Base-by-base conservation (phyloP, 1,140 invertebrate species). In the Drosophila navojoa region DNA sequence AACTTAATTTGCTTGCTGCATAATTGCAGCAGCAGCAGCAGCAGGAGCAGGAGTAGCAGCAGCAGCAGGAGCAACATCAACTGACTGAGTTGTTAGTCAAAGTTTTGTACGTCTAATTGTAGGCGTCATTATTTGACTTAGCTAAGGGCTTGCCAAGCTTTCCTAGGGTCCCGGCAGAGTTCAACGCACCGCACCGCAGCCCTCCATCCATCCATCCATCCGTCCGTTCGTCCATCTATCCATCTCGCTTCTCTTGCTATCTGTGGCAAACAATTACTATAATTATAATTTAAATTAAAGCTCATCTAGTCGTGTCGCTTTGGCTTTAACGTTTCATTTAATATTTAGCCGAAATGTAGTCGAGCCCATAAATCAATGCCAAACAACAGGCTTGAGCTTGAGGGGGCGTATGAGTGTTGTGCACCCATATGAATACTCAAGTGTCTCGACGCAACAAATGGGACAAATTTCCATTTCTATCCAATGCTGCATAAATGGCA, bases 391-490 rank as follows among this genome's bases (percentile, higher is more conserved):
- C 76, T 71, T 42, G 55, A 62, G 25, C 13, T 29, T 9, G 9
- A 15, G 27, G 11, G 25, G 40, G 5, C 6, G 32, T 32, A 7
- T 0, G 32, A 25, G 19, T 11, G 40, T 13, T 13, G 40, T 59
- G 27, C 53, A 69, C 79, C 82, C 84, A 79, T 89, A 87, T 87
- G 82, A 87, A 87, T 87, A 87, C 82, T 89, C 82, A 87, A 87
- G 84, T 87, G 84, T 89, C 79, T 89, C 72, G 61, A 89, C 32
- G 77, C 85, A 84, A 89, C 85, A 89, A 89, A 90, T 89, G 85
- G 84, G 84, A 90, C 84, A 89, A 89, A 89, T 90, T 89, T 89
- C 84, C 85, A 89, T 84, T 90, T 89, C 84, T 80, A 89, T 81
- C 85, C 84, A 80, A 86, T 86, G 82, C 82, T 75, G 80, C 85